Base-by-base conservation (phyloP, 2,888 invertebrate genomes). In the Thyatira batis region DNA sequence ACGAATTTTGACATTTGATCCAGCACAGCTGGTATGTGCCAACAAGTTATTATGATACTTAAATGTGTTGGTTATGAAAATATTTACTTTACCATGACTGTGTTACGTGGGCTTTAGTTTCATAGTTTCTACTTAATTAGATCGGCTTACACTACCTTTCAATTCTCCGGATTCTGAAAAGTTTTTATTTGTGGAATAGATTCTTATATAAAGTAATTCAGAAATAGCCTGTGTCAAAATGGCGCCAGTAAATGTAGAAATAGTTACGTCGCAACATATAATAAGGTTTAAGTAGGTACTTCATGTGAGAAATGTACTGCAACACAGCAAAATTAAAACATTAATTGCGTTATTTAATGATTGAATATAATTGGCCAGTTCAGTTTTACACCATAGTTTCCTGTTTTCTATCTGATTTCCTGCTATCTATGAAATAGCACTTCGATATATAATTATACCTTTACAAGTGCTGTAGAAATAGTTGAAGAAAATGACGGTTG, bases 1-100 rank as follows among this genome's bases (percentile, higher is more conserved):
- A 76, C 49, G 69, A 79, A 79, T 73, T 73, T 71, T 74, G 80
- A 79, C 69, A 84, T 75, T 70, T 73, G 82, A 85, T 78, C 74
- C 71, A 57, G 49, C 58, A 70, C 81, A 81, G 73, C 76, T 77
- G 79, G 71, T 48, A 20, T 17, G 27, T 53, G 33, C 53, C 39
- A 28, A 46, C 48, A 48, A 10, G 48, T 48, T 28, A 17, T 28
- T 23, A 13, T 46, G 23, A 23, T n/a, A 23, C 25, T 13, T 25
- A 23, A 13, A 23, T 46, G 23, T 27, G 8, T 21, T 21, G 21
- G 23, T 45, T 39, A 39, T 39, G 39, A 39, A 17, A 39, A 39
- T 39, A 39, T 39, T 39, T 39, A 8, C 17, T 39, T 39, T 1
- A 17, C 13, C 39, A 2, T 39, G 17, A n/a, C n/a, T 30, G 30